Percentiles rank a stretch among this genome's conserved stretches.
Evolutionary conservation across 37 sponge, comb jelly and placozoan species (phyloP).

Genomic region (Cladorhizidae sp.): DNA sequence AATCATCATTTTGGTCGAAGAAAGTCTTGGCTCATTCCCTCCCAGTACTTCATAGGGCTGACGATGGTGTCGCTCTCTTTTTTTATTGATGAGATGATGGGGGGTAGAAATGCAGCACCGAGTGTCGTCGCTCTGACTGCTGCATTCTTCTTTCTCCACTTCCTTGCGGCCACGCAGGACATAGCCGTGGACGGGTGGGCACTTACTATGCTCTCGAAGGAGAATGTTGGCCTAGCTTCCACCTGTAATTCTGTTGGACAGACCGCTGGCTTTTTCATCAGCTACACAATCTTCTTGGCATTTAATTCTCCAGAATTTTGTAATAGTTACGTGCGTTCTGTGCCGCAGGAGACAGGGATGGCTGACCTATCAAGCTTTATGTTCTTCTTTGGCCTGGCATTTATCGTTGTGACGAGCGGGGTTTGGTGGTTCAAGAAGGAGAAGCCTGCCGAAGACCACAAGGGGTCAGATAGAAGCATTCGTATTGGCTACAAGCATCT

Average conservation of each 20-base stretch:
- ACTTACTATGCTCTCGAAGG: constrained; percentile 80
- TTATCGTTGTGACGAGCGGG: constrained; percentile 77
- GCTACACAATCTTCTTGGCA: constrained; percentile 91
- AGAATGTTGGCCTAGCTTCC: constrained; percentile 89
- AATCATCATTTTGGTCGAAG: constrained; percentile 79
- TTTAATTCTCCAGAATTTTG: constrained; percentile 93
- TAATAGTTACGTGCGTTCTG: constrained; percentile 74
- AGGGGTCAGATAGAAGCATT: constrained; percentile 6
- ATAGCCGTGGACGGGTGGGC: no score
- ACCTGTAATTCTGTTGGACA: constrained; percentile 98
- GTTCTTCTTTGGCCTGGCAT: constrained; percentile 87
- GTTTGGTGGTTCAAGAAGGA: constrained; percentile 86
- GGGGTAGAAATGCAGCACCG: constrained; percentile 31
- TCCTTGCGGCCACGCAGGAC: constrained; percentile 80
- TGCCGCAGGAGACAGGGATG: constrained; percentile 75
- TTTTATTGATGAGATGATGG: constrained; percentile 49
- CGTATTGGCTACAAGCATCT: constrained; percentile 66
- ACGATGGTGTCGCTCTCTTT: constrained; percentile 81
- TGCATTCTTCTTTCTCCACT: constrained; percentile 81
- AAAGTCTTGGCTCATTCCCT: constrained; percentile 95
- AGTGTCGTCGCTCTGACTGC: constrained; percentile 62
- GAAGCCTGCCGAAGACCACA: constrained; percentile 12
- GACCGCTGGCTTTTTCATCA: constrained; percentile 93
- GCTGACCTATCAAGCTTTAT: constrained; percentile 76
- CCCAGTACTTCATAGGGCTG: constrained; percentile 83